Percentiles rank a stretch among this genome's conserved stretches.
phyloP scores from a whole-genome alignment of 1,140 invertebrate species.

The Batillaria attramentaria region DNA sequence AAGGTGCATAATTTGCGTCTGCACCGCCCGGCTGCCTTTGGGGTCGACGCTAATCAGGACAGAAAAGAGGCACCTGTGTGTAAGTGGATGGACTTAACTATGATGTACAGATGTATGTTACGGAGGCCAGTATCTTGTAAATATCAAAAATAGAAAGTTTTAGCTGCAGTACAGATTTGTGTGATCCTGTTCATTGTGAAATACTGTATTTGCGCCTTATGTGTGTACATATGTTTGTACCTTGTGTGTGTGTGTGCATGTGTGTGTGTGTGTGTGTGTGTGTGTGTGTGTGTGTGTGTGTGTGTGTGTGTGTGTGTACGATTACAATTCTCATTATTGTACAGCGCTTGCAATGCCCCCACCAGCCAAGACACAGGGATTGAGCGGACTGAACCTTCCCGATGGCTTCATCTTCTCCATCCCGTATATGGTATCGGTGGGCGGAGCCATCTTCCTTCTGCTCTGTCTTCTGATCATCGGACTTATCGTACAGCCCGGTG shows the following conservation, averaged over 20 bases:
- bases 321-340: not conserved
- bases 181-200: too few relatives aligned
- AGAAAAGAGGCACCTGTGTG: not conserved
- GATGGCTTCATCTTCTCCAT: constrained; percentile 35
- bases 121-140: too few relatives aligned
- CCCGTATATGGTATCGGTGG: constrained; percentile 52
- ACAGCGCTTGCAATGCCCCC: not conserved
- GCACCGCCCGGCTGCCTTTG: constrained; percentile 35
- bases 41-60: not conserved
- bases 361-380: not conserved
- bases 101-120: not conserved
- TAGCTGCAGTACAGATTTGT: too few relatives aligned
- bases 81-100: too few relatives aligned
- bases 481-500: constrained; percentile 53
- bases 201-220: too few relatives aligned
- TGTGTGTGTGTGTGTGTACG: not conserved
- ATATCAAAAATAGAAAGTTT: too few relatives aligned
- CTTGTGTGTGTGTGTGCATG: not conserved
- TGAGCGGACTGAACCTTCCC: not conserved
- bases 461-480: constrained; percentile 57
- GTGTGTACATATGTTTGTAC: too few relatives aligned
- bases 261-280: not conserved
- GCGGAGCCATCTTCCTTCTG: constrained; percentile 53
- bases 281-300: not conserved
- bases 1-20: constrained; percentile 46